A percentile compares a stretch with the other conserved stretches of the same genome.
Conservation (phyloP, 2,113 vertebrate genomes). For the Trochalopteron elliotii region DNA sequence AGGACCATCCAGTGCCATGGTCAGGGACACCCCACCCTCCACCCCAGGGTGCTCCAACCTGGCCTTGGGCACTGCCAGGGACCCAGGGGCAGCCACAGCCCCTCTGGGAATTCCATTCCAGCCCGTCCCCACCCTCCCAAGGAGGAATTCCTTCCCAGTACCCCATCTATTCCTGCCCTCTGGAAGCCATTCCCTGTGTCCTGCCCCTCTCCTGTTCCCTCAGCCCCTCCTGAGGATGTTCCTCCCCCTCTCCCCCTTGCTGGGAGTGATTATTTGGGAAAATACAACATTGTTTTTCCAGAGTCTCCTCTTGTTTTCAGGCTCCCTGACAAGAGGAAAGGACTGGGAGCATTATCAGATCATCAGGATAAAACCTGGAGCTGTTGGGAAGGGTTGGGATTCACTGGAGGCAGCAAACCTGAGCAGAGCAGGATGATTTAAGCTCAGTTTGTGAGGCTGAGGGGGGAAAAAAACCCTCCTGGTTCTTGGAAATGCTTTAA, state of each 20-base stretch:
- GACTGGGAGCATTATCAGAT: background rate
- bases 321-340: background rate
- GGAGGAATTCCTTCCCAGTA: rapidly evolving
- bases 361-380: background rate
- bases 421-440: background rate
- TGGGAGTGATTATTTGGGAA: background rate
- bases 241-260: background rate
- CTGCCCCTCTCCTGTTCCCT: background rate
- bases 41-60: background rate
- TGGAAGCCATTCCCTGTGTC: background rate
- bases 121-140: background rate
- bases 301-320: background rate
- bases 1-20: background rate
- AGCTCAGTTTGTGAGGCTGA: background rate
- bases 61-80: background rate
- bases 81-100: background rate
- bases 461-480: background rate
- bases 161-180: background rate
- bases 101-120: background rate
- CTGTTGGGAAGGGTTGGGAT: background rate
- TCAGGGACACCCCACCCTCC: background rate
- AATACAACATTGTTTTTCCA: background rate
- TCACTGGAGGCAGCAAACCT: rapidly evolving
- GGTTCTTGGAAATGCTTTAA: background rate
- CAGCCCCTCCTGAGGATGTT: background rate